Conservation (phyloP, 2,888 invertebrate species). For the Ypsolopha sequella region DNA sequence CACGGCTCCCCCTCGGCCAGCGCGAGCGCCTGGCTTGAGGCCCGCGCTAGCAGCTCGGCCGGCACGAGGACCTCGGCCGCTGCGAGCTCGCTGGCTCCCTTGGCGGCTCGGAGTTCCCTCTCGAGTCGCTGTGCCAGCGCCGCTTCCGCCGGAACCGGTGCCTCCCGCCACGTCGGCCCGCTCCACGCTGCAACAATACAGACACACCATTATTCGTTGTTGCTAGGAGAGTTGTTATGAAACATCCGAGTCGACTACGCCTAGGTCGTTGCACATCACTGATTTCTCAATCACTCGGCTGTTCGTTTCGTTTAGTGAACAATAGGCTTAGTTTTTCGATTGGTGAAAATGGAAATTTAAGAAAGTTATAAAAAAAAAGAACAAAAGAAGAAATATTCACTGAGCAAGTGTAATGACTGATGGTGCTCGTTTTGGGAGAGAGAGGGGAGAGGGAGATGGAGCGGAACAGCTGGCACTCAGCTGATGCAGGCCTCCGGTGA, state of each 20-base stretch:
- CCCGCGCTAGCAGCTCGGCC: slow-evolving; percentile 82
- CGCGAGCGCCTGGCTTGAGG: slow-evolving; percentile 82
- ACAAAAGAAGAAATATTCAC: not conserved
- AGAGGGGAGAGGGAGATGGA: slow-evolving; percentile 25
- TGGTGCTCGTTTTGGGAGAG: no score
- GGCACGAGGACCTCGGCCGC: slow-evolving; percentile 90
- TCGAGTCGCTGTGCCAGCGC: slow-evolving; percentile 83
- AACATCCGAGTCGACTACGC: not conserved
- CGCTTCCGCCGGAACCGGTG: slow-evolving; percentile 69
- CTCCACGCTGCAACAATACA: slow-evolving; percentile 55
- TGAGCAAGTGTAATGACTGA: not conserved
- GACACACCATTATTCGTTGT: slow-evolving; percentile 18
- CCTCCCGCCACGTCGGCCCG: slow-evolving; percentile 59
- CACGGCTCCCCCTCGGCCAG: slow-evolving; percentile 92
- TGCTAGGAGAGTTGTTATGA: not conserved
- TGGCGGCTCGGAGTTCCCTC: slow-evolving; percentile 83
- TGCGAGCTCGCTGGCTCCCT: slow-evolving; percentile 81
- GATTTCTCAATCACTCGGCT: not conserved
- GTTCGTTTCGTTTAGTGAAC: not conserved
- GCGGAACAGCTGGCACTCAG: slow-evolving; percentile 53
- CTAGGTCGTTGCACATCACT: not conserved
- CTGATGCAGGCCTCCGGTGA: slow-evolving; percentile 30
- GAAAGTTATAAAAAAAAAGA: not conserved
- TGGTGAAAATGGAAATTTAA: no score
- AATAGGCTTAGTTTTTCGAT: not conserved